Evolutionary conservation across 2,888 invertebrate genomes (phyloP).

Genomic region (Papilio elwesi): DNA sequence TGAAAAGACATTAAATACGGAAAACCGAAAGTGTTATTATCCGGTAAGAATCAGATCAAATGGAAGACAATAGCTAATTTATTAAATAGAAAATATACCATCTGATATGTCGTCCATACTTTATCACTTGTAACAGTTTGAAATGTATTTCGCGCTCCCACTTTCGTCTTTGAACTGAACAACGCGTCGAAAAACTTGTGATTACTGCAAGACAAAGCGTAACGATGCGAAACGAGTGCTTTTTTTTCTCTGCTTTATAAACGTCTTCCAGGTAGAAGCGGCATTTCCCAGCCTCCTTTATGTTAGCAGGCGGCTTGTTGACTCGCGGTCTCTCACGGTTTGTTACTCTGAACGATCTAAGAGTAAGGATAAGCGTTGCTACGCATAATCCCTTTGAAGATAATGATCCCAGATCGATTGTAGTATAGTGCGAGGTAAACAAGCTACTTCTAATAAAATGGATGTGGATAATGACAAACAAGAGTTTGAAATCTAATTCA

Average conservation of each 20-base stretch:
- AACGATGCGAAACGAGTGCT: constrained; percentile 23
- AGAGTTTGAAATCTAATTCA: too few species aligned
- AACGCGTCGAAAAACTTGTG: constrained; percentile 8
- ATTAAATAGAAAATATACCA: too few species aligned
- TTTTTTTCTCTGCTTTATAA: constrained; percentile 5
- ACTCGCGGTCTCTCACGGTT: constrained; percentile 14
- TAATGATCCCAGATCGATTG: not conserved
- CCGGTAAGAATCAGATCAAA: too few species aligned
- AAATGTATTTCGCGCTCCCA: not conserved
- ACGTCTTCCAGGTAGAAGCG: constrained; percentile 19
- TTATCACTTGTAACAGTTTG: not conserved
- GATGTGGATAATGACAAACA: not conserved
- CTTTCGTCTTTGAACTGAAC: constrained; percentile 1
- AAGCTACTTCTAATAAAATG: not conserved
- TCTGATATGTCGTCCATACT: too few species aligned
- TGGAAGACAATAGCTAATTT: too few species aligned
- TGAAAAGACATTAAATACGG: too few species aligned
- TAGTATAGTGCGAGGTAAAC: not conserved
- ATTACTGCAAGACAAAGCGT: constrained; percentile 21
- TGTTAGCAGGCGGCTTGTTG: constrained; percentile 16
- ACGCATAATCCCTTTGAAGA: not conserved
- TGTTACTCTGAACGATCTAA: constrained; percentile 19
- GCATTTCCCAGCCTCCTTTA: constrained; percentile 35
- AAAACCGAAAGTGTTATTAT: too few species aligned
- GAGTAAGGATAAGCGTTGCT: not conserved